These are phyloP conservation scores for Bombycilla garrulus DNA, from an alignment of 2,113 vertebrate species.

Conservation along the genomic window DNA sequence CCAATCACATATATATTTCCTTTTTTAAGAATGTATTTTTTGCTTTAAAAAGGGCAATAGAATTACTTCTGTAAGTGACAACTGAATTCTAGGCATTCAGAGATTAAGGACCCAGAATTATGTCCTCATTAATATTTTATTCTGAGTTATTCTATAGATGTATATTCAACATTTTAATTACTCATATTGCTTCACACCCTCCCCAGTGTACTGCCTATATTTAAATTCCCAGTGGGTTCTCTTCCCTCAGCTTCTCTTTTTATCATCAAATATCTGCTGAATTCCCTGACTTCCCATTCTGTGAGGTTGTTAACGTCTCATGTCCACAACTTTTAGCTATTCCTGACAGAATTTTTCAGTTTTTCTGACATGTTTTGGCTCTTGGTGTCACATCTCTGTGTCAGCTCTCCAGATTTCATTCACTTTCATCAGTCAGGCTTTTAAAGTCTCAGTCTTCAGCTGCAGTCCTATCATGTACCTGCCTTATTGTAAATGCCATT, in stretches of 20 bases:
- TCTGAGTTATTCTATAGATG: neutral
- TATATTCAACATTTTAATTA: slow-evolving; percentile 24
- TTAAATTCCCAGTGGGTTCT: neutral
- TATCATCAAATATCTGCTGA: slow-evolving; percentile 26
- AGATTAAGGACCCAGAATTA: neutral
- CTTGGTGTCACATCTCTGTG: neutral
- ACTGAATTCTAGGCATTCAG: neutral
- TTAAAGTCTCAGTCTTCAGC: slow-evolving; percentile 5
- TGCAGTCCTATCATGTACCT: neutral
- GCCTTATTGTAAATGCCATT: slow-evolving; percentile 2
- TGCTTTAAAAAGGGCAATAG: neutral
- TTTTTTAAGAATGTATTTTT: neutral
- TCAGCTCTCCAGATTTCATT: slow-evolving; percentile 32
- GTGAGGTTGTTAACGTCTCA: neutral
- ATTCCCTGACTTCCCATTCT: slow-evolving; percentile 6
- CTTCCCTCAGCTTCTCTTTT: slow-evolving; percentile 13
- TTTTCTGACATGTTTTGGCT: slow-evolving; percentile 23
- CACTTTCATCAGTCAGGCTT: slow-evolving; percentile 32
- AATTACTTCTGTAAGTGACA: neutral
- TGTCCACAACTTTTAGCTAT: slow-evolving; percentile 18
- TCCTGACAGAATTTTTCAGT: slow-evolving; percentile 23
- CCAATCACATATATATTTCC: neutral
- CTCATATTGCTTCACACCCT: neutral
- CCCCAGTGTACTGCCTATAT: neutral
- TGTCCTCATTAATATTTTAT: neutral